phyloP scores from a whole-genome alignment of 2,797 vertebrate species.

The Centropyge bicolor region DNA sequence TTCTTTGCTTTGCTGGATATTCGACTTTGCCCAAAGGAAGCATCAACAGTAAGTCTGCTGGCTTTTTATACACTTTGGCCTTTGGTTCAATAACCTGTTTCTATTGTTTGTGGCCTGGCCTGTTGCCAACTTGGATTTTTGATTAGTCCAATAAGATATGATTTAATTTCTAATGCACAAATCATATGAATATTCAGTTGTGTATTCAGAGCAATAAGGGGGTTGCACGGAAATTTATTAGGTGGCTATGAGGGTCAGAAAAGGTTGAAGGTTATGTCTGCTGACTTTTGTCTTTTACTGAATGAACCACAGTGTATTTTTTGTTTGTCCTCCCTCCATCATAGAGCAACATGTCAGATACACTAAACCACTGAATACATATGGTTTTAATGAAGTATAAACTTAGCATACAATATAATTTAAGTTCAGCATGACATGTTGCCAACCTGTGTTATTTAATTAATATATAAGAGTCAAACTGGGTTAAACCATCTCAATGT shows the following conservation, averaged over 20 bases:
- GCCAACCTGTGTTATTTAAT: not conserved
- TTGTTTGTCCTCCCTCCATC: too few species aligned
- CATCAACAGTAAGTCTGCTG: constrained; percentile 25
- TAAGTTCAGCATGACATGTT: not conserved
- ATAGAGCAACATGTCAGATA: too few species aligned
- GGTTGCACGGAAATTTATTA: not conserved
- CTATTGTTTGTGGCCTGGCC: not conserved
- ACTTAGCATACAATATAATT: not conserved
- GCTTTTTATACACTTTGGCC: constrained; percentile 1
- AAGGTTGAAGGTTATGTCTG: not conserved
- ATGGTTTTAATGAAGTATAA: not conserved
- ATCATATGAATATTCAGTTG: not conserved
- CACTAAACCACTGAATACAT: too few species aligned
- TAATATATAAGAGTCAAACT: not conserved
- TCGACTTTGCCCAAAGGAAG: constrained; percentile 33
- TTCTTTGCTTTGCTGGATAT: constrained; percentile 39
- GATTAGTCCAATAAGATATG: not conserved
- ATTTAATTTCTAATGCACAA: not conserved
- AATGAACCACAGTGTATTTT: too few species aligned
- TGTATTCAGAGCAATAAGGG: not conserved
- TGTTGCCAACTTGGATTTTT: not conserved
- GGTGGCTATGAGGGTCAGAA: not conserved
- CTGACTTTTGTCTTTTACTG: not conserved
- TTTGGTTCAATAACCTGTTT: constrained; percentile 18
- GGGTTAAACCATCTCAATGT: not conserved